Evolutionary conservation across 1,140 invertebrate species (phyloP).

Genomic region (Cyrtorhinus lividipennis): DNA sequence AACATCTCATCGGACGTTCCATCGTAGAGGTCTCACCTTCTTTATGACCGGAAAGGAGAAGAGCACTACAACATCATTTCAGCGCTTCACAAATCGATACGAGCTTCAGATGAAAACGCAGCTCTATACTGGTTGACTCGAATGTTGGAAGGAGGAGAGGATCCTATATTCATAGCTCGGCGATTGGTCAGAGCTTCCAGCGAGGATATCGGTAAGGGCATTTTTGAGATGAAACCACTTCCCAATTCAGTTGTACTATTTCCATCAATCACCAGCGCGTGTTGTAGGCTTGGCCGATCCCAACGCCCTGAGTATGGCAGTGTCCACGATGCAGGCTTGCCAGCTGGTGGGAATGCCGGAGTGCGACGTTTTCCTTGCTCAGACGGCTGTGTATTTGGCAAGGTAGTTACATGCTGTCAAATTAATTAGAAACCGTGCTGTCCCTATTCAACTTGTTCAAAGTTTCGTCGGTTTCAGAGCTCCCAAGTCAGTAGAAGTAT

Average conservation of each 20-base stretch:
- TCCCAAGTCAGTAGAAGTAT: constrained; percentile 56
- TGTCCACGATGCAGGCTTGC: constrained; percentile 59
- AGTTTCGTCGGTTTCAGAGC: constrained; percentile 42
- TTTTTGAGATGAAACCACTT: too few species aligned
- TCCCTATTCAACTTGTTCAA: too few species aligned
- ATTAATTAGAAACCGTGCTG: too few species aligned
- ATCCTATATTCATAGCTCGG: constrained; percentile 66
- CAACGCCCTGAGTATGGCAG: constrained; percentile 41
- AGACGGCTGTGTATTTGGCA: constrained; percentile 60
- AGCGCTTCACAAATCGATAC: constrained; percentile 71
- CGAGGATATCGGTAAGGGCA: constrained; percentile 49
- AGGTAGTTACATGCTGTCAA: too few species aligned
- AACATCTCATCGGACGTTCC: too few species aligned
- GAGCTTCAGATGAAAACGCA: constrained; percentile 65
- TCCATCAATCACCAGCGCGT: neutral
- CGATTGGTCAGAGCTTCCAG: constrained; percentile 57
- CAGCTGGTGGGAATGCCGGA: constrained; percentile 71
- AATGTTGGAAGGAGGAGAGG: constrained; percentile 67
- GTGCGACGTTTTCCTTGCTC: constrained; percentile 57
- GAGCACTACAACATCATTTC: constrained; percentile 74
- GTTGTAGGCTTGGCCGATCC: constrained; percentile 38
- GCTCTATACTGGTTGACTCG: constrained; percentile 69
- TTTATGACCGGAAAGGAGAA: constrained; percentile 67
- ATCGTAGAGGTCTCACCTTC: constrained; percentile 46
- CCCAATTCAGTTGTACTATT: too few species aligned